Evolutionary conservation across 2,888 invertebrate genomes (phyloP), one percentile per base, ranked within the genome.

Genomic region (Megastigmus dorsalis): DNA sequence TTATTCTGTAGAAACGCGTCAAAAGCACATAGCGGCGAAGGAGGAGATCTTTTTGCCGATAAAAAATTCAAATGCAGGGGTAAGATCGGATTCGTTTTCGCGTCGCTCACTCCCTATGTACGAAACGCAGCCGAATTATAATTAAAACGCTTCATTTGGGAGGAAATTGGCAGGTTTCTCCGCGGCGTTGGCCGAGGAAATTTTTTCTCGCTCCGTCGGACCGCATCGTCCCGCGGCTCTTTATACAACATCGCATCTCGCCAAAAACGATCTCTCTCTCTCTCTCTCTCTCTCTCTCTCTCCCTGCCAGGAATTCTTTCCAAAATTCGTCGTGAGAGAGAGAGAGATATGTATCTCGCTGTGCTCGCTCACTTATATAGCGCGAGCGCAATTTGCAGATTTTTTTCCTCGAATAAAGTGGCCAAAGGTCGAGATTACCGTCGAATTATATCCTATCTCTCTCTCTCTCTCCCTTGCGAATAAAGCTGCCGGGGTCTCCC

Each of bases 371-470:
- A n/a, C n/a, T n/a, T n/a, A n/a, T n/a, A n/a, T n/a, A n/a, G 23
- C 26, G 45, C 52, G 30, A 30, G 65, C 52, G 52, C 38, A 76
- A 76, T 74, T 72, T 74, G 66, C 62, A 60, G 55, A 74, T 73
- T 70, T 70, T 63, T 68, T 71, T 73, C 73, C 55, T 30, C 76
- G 76, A 76, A 76, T 74, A 73, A 76, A 70, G 60, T 63, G 70
- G 69, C 52, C 60, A 73, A 73, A 76, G 76, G 65, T 69, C 69
- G 71, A 36, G 62, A 75, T 75, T 75, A 72, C 75, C 71, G 36
- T 55, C 67, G 76, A 76, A 76, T 76, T 76, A n/a, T n/a, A 76
- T 76, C 70, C 76, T 66, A 74, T 76, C 38, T 41, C 65, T 57
- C 15, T 26, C 50, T 28, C 18, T 30, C 18, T 7, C 48, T 5